Evolutionary conservation across 2,888 invertebrate species (phyloP).

Genomic region (Clitarchus hookeri): DNA sequence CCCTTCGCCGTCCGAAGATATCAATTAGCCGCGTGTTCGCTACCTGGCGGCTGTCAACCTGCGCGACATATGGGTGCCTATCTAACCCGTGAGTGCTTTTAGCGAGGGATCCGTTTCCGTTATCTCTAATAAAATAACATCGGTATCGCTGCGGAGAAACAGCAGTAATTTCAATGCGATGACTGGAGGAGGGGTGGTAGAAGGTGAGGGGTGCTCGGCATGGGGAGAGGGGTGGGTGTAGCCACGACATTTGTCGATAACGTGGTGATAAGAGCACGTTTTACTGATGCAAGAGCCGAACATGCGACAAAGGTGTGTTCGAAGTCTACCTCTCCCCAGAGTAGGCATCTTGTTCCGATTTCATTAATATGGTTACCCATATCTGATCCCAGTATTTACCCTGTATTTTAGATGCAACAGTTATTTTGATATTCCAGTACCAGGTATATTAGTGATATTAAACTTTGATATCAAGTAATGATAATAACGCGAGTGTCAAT

Average conservation of each 20-base stretch:
- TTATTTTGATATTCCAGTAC: no score
- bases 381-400: no score
- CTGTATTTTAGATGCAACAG: no score
- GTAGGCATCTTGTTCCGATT: no score
- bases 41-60: background rate
- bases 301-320: background rate
- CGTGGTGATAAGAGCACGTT: background rate
- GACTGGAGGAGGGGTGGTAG: background rate
- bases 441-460: no score
- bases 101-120: background rate
- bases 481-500: no score
- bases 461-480: no score
- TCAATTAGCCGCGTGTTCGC: background rate
- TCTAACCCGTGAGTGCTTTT: background rate
- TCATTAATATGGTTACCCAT: no score
- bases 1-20: background rate
- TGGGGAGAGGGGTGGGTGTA: background rate
- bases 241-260: conserved; percentile 9
- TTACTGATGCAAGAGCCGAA: background rate
- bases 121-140: conserved; percentile 6
- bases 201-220: no score
- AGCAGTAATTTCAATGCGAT: conserved; percentile 25
- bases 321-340: no score
- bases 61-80: background rate
- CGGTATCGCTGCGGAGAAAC: conserved; percentile 10